phyloP scores from a whole-genome alignment of 2,113 vertebrate genomes.

The Gopherus flavomarginatus region DNA sequence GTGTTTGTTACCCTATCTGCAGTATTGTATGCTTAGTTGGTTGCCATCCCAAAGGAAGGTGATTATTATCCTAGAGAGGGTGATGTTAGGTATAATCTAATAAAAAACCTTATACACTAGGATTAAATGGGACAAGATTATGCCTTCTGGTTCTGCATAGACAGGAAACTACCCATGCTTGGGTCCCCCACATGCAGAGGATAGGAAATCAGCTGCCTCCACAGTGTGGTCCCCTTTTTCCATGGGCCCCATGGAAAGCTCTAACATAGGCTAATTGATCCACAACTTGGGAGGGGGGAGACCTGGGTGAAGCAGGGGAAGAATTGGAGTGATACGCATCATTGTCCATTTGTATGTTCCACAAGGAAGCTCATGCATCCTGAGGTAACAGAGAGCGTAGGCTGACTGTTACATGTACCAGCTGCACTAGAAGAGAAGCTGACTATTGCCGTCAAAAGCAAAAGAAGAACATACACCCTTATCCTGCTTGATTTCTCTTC shows the following conservation, averaged over 20 bases:
- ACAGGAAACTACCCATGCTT: not conserved
- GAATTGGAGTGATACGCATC: not conserved
- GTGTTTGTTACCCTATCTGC: not conserved
- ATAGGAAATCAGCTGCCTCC: not conserved
- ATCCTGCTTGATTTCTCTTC: not conserved
- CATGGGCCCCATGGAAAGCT: not conserved
- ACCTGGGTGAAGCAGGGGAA: not conserved
- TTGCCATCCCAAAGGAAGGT: not conserved
- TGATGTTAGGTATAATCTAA: not conserved
- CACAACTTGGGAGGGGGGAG: not conserved
- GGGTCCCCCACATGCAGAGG: not conserved
- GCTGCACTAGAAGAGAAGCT: not conserved
- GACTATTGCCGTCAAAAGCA: not conserved
- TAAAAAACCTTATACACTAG: not conserved
- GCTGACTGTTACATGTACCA: not conserved
- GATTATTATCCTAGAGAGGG: fast-evolving
- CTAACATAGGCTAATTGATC: not conserved
- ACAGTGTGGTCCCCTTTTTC: not conserved
- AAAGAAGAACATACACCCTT: not conserved
- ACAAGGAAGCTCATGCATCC: not conserved
- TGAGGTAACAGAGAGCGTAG: not conserved
- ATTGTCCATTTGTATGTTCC: not conserved
- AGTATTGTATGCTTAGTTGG: not conserved
- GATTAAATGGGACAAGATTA: not conserved
- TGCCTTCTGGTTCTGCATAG: not conserved